Conservation (phyloP, 2,888 invertebrate genomes). For the Oegoconia quadripuncta region DNA sequence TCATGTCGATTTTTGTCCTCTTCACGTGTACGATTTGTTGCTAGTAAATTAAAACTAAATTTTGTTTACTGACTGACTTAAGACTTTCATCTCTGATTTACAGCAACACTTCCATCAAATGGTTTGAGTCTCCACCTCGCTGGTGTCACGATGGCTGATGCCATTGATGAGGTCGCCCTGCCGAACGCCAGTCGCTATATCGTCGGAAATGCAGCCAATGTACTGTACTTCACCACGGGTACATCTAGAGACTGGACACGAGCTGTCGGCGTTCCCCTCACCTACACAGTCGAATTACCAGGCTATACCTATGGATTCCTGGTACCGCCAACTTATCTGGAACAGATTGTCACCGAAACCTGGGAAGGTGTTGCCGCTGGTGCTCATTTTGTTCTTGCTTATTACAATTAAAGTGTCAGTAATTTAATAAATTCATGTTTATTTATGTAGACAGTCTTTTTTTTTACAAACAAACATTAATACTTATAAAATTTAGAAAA, state of each 20-base stretch:
- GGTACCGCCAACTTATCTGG: slow-evolving; percentile 74
- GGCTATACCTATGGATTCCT: slow-evolving; percentile 78
- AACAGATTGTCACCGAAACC: slow-evolving; percentile 79
- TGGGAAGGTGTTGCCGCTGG: slow-evolving; percentile 79
- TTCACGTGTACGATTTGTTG: too few species aligned
- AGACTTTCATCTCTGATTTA: slow-evolving; percentile 1
- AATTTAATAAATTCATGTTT: too few species aligned
- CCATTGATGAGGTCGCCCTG: slow-evolving; percentile 62
- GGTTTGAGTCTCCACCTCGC: slow-evolving; percentile 61
- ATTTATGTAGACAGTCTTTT: too few species aligned
- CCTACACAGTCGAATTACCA: slow-evolving; percentile 84
- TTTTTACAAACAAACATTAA: too few species aligned
- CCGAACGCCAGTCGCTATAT: slow-evolving; percentile 62
- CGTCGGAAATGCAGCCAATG: slow-evolving; percentile 77
- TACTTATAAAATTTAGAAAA: too few species aligned
- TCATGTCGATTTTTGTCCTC: too few species aligned
- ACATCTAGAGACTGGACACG: slow-evolving; percentile 85
- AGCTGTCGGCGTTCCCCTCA: slow-evolving; percentile 75
- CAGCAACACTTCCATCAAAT: slow-evolving; percentile 73
- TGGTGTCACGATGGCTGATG: slow-evolving; percentile 59
- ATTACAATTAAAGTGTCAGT: too few species aligned
- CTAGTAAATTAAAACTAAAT: background rate
- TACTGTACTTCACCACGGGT: slow-evolving; percentile 81
- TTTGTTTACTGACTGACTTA: background rate
- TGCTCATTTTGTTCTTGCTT: slow-evolving; percentile 48